Conservation (phyloP, 2,888 invertebrate species). For the Drosophila neonasuta region DNA sequence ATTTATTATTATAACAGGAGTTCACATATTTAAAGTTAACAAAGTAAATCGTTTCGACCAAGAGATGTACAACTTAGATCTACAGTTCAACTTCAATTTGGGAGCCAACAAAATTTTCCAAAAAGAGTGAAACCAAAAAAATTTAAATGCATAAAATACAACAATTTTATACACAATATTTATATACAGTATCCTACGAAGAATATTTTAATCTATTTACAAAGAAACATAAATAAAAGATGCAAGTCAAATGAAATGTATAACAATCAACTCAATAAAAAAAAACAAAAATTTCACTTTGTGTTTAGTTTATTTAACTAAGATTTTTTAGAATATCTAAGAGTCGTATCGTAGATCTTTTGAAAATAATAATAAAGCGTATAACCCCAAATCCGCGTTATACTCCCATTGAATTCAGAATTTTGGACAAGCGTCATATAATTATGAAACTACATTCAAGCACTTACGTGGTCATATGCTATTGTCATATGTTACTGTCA, state of each 20-base stretch:
- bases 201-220: slow-evolving; percentile 35
- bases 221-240: slow-evolving; percentile 9
- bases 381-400: no score
- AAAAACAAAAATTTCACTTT: slow-evolving; percentile 24
- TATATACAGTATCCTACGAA: slow-evolving; percentile 19
- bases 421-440: no score
- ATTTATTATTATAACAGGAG: slow-evolving; percentile 9
- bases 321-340: no score
- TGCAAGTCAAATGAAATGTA: slow-evolving; percentile 35
- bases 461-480: no score
- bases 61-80: slow-evolving; percentile 35
- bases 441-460: no score
- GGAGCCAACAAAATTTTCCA: slow-evolving; percentile 39
- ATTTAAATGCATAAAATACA: slow-evolving; percentile 18
- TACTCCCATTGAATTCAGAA: no score
- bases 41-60: slow-evolving; percentile 34
- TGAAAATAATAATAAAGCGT: no score
- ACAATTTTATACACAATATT: slow-evolving; percentile 32
- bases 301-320: not conserved
- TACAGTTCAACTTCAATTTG: slow-evolving; percentile 46
- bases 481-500: no score
- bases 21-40: slow-evolving; percentile 23
- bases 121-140: not conserved
- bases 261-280: slow-evolving; percentile 48
- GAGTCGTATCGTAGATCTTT: no score